Base-by-base conservation (phyloP, 2,888 invertebrate species). In the Chelonus formosanus region DNA sequence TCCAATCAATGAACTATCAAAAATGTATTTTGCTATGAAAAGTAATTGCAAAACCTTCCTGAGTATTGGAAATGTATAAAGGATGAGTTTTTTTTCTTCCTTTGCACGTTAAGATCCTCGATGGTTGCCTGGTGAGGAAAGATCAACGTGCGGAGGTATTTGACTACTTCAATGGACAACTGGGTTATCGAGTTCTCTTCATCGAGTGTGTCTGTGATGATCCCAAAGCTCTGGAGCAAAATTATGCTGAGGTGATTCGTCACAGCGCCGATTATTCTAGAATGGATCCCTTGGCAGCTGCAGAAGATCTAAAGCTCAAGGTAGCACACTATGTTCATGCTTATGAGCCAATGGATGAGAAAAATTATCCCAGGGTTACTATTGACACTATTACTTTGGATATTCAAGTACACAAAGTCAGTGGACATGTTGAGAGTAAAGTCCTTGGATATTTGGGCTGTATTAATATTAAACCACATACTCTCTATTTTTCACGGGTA, bases 181-280 rank as follows among this genome's bases (percentile, higher is more conserved):
- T 91, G 85, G 92, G 93, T 67, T 94, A 92, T 85, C 90, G 95
- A 76, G 90, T 96, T 67, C 90, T 97, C 80, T 96, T 96, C 86
- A 91, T 97, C 72, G 97, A 97, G 84, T 95, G 94, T 82, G 89
- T 96, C 71, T 96, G 96, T 85, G 93, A 95, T 75, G 94, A 96
- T 79, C 87, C 89, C 2, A 84, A 85, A 4, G 87, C 91, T 34
- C 86, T 93, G 69, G 90, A 93, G 74, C 87, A 88, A 36, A 93
- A 93, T 80, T 91, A 92, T 76, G 88, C 88, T 81, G 93, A 94
- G 81, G 95, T 95, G 70, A 90, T 96, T 73, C 90, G 92, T 65
- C 92, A 93, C 84, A 94, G 94, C 71, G 92, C 93, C 3, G 96
- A 97, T 81, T 97, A 97, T 85, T 88, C 89, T 67, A 89, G 90